Evolutionary conservation across 2,888 invertebrate species (phyloP), one percentile per base, ranked within the genome.

Genomic region (Amiota communis): DNA sequence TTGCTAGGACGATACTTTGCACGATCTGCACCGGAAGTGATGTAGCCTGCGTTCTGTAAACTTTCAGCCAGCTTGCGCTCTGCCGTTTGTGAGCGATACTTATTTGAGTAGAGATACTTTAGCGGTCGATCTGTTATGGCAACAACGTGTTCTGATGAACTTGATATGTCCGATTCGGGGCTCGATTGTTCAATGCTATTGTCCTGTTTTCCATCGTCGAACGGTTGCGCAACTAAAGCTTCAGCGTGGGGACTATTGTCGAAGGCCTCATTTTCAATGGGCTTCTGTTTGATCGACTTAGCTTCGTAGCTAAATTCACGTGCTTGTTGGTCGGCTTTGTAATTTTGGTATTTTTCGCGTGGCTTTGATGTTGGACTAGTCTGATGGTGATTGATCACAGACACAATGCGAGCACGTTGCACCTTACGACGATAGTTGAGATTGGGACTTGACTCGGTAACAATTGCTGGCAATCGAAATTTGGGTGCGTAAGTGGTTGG

Each of bases 401-500:
- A 74, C 1, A 56, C 69, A 36, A 87, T 78, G 0, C 88, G 82
- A 0, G 80, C 78, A 1, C 88, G 82, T 13, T 80, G 85, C 0
- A 72, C 61, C 67, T 87, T 88, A 9, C 88, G 79, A 20, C 85
- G 78, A 11, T 76, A 72, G 0, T 75, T 49, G 17, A 75, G 51
- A 15, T 75, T 70, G 4, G 75, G 61, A 2, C 71, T 76, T n/a
- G 75, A 69, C 11, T 70, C 70, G 1, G 79, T 80, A 36, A 36
- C 36, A 36, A 36, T 36, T 36, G 36, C 6, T 1, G 79, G 74
- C 51, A 84, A 78, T 20, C 87, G 86, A 0, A 84, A 76, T 70
- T 86, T 89, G 0, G 90, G 90, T 0, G 89, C 83, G 79, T 89
- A 90, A 0, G 90, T 90, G 1, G 89, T 89, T 20, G 89, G 86